A percentile compares a stretch with the other conserved stretches of the same genome.
Conservation (phyloP, 1,140 invertebrate genomes). For the Drosophila lacteicornis region DNA sequence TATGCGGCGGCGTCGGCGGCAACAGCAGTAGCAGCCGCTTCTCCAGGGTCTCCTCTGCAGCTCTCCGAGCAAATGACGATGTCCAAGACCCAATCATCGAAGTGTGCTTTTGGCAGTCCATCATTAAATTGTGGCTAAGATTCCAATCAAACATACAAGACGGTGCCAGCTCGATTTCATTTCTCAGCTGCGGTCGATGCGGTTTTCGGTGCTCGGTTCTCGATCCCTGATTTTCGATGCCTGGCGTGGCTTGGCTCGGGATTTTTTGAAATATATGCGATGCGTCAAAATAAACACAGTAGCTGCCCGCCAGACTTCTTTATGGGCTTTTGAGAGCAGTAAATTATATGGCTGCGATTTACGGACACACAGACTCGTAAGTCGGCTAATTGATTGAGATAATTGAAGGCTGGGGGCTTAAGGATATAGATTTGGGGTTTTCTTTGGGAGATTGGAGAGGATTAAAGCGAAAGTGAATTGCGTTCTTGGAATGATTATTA, state of each 20-base stretch:
- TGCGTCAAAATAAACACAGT: conserved; percentile 70
- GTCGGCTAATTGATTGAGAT: conserved; percentile 51
- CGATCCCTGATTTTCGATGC: conserved; percentile 9
- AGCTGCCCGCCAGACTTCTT: conserved; percentile 57
- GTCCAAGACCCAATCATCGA: conserved; percentile 63
- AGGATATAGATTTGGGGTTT: conserved; percentile 14
- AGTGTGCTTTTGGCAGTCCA: conserved; percentile 83
- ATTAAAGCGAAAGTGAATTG: conserved; percentile 2
- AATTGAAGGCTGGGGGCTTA: conserved; percentile 39
- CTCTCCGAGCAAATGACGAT: conserved; percentile 31
- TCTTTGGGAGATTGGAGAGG: neutral
- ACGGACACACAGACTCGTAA: conserved; percentile 31
- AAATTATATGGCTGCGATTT: conserved; percentile 54
- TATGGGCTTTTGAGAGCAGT: conserved; percentile 56
- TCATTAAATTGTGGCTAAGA: conserved; percentile 83
- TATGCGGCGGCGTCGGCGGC: conserved; percentile 69
- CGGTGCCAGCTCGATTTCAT: conserved; percentile 59
- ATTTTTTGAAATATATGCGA: conserved; percentile 60
- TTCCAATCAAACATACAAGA: conserved; percentile 76
- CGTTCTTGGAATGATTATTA: neutral
- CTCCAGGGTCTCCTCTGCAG: conserved; percentile 6
- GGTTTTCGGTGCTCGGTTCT: conserved; percentile 5
- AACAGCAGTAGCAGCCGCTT: neutral
- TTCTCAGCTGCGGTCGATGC: conserved; percentile 46
- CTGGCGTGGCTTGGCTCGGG: conserved; percentile 31